Percentiles rank a stretch among this genome's conserved stretches.
These are phyloP conservation scores for Cyrtorhinus lividipennis DNA, from an alignment of 1,140 invertebrate species.

Conservation along the genomic window DNA sequence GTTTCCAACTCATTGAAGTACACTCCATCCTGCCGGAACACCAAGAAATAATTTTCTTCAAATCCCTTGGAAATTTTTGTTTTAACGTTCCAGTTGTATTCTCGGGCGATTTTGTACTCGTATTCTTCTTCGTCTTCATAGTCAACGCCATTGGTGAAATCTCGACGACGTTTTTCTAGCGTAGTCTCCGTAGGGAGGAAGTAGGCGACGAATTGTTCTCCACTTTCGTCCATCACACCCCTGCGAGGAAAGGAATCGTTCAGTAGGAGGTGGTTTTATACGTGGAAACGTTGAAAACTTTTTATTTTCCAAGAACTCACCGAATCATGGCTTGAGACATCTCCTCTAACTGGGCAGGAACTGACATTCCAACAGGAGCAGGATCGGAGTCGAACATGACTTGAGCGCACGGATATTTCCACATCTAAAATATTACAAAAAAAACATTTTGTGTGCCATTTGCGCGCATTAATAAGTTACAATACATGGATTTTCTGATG, in stretches of 20 bases:
- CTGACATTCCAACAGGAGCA: conserved; percentile 61
- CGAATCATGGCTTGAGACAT: conserved; percentile 99
- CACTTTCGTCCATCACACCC: conserved; percentile 95
- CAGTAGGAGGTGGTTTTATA: no score
- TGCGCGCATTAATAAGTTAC: no score
- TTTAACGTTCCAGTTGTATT: conserved; percentile 98
- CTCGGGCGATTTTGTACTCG: conserved; percentile 87
- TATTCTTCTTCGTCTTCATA: conserved; percentile 87
- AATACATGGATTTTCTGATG: no score
- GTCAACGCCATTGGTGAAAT: conserved; percentile 58
- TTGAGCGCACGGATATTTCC: conserved; percentile 96
- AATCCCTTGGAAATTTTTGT: conserved; percentile 95
- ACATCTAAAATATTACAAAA: no score
- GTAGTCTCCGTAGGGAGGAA: conserved; percentile 92
- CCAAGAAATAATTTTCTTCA: conserved; percentile 97
- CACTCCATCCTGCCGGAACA: conserved; percentile 75
- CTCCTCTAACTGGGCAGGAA: conserved; percentile 79
- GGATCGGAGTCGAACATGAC: conserved; percentile 98
- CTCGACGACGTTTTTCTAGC: conserved; percentile 67
- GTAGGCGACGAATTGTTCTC: conserved; percentile 97
- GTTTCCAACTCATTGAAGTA: conserved; percentile 98
- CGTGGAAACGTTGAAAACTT: no score
- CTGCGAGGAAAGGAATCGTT: conserved; percentile 35
- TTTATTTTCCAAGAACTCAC: no score
- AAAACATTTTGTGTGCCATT: no score